Evolutionary conservation across 2,888 invertebrate genomes (phyloP).

Genomic region (Napeogenes inachia): DNA sequence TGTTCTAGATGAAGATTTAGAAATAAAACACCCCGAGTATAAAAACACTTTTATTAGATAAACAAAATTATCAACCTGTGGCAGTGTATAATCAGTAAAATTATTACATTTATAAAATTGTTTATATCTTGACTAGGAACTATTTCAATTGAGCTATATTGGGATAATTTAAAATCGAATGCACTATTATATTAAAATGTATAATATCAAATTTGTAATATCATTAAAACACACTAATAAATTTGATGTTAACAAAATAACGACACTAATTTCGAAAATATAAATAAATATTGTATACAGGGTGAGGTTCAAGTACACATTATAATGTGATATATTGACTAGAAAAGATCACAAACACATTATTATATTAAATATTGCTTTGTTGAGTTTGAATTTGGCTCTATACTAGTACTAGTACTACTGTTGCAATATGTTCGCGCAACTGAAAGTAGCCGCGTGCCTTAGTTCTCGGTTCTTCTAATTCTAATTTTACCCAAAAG

Average conservation of each 20-base stretch:
- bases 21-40: conserved; percentile 6
- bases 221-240: neutral
- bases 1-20: no score
- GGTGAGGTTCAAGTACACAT: no score
- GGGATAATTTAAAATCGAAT: neutral
- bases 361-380: neutral
- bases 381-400: no score
- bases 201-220: conserved; percentile 1
- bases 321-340: neutral
- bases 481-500: no score
- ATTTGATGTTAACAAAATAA: no score
- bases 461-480: no score
- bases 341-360: conserved; percentile 3
- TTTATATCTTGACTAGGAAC: conserved; percentile 17
- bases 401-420: no score
- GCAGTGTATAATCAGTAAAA: conserved; percentile 14
- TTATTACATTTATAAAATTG: conserved; percentile 5
- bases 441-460: no score
- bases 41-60: conserved; percentile 10
- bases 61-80: conserved; percentile 18
- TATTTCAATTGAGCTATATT: conserved; percentile 1
- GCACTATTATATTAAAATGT: conserved; percentile 4
- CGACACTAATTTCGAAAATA: no score
- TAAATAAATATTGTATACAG: no score
- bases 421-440: no score